Evolutionary conservation across 1,140 invertebrate species (phyloP).

Genomic region (Pseudomyrmex concolor): DNA sequence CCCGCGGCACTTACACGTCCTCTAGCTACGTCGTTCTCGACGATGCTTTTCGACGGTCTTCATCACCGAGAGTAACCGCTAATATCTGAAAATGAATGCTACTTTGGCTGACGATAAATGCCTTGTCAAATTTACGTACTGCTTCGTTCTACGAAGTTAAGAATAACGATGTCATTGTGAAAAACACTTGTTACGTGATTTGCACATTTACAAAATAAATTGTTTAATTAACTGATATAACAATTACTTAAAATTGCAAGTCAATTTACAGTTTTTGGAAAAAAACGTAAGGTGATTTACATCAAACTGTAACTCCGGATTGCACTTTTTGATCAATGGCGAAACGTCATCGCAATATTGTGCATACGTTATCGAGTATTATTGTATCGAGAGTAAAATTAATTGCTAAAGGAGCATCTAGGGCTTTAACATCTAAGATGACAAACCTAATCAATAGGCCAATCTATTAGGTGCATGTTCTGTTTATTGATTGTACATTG

Average conservation of each 20-base stretch:
- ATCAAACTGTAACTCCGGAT: neutral
- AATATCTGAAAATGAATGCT: slow-evolving; percentile 20
- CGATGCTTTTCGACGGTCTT: slow-evolving; percentile 22
- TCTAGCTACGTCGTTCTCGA: slow-evolving; percentile 37
- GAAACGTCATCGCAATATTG: no score
- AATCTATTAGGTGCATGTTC: slow-evolving; percentile 58
- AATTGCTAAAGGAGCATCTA: neutral
- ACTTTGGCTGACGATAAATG: neutral
- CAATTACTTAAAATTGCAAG: no score
- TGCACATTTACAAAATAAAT: neutral
- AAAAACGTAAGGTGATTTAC: neutral
- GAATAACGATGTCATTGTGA: neutral
- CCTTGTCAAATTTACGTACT: neutral
- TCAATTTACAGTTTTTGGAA: neutral
- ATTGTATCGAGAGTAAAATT: neutral
- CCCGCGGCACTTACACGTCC: slow-evolving; percentile 52
- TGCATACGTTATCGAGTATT: neutral
- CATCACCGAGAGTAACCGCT: neutral
- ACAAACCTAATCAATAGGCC: slow-evolving; percentile 64
- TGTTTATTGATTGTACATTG: slow-evolving; percentile 67
- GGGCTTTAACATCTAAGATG: slow-evolving; percentile 13
- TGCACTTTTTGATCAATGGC: neutral
- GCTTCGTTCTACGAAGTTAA: neutral
- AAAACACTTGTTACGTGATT: neutral
- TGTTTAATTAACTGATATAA: neutral